These are phyloP conservation scores for Podabrus alpinus DNA, from an alignment of 2,888 invertebrate species.

Conservation along the genomic window DNA sequence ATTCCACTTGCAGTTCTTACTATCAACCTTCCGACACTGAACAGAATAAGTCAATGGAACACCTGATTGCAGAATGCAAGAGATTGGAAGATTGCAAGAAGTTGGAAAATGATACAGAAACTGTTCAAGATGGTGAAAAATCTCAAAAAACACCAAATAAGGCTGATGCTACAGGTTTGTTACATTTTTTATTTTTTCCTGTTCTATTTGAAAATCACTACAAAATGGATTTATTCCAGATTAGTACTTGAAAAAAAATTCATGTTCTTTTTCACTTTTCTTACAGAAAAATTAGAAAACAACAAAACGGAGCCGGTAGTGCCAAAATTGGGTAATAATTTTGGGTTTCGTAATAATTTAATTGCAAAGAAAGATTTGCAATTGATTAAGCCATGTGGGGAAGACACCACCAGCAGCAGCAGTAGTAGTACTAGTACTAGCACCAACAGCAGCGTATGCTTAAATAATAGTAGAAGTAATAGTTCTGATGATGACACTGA, in stretches of 20 bases:
- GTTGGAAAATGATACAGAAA: neutral
- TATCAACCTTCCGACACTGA: conserved; percentile 53
- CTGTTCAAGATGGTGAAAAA: neutral
- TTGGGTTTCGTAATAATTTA: conserved; percentile 40
- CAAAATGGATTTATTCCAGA: neutral
- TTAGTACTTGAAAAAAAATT: no score
- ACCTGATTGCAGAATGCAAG: conserved; percentile 46
- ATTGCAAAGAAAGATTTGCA: conserved; percentile 49
- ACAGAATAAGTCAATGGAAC: conserved; percentile 46
- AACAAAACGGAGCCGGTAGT: no score
- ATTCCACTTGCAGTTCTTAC: conserved; percentile 53
- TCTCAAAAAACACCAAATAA: neutral
- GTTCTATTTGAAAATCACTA: no score
- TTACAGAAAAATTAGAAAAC: neutral
- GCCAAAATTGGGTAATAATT: conserved; percentile 23
- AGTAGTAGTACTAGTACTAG: no score
- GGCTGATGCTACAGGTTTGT: neutral
- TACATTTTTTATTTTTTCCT: neutral
- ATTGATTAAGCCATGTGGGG: conserved; percentile 36
- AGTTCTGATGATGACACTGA: conserved; percentile 7
- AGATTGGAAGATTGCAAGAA: conserved; percentile 24
- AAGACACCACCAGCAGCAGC: conserved; percentile 12
- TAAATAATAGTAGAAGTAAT: conserved; percentile 14
- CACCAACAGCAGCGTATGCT: no score
- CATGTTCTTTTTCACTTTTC: no score